Base-by-base conservation (phyloP, 2,888 invertebrate genomes). In the Dusona sp. region DNA sequence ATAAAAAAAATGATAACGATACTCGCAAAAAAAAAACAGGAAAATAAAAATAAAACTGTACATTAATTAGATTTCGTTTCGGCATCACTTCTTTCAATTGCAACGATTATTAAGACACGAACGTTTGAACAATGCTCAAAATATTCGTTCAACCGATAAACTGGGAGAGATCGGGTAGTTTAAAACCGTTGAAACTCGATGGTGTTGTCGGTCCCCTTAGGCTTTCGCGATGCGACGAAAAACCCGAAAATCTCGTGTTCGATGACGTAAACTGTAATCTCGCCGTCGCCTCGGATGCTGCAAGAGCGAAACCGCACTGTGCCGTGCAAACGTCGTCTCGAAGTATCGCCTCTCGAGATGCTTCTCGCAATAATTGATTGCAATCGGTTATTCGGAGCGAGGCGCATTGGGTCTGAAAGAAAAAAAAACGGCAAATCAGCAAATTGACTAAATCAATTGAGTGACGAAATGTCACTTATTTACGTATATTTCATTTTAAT, bases 311-410 rank as follows among this genome's bases (percentile, higher is more conserved):
- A 64, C 98, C 97, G 93, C 98, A 98, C 94, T 98, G 98, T 3
- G 98, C 97, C 25, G 97, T 97, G 94, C 98, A 98, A 19, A 98
- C 98, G 93, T 98, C 98, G 92, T 98, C 98, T 2, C 97, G 95
- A 33, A 97, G 94, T 64, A 98, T 97, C 0, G 97, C 97, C 45
- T 98, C 98, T 80, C 97, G 96, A 78, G 97, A 97, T 95, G 98
- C 98, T 94, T 98, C 98, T 85, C 97, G 96, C 77, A 97, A 95
- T 48, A 98, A 95, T 90, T 97, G 97, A 22, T 96, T 96, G 94
- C 98, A 98, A 95, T 98, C 98, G 0, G 98, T 98, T 86, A 98
- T 97, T 89, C 98, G 96, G 11, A 98, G 95, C 0, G 98, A 98
- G 2, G 98, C 98, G 92, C 98, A 98, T 93, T 98, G 97, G 0